Conservation (phyloP, 2,113 vertebrate species). For the Balaenoptera acutorostrata region DNA sequence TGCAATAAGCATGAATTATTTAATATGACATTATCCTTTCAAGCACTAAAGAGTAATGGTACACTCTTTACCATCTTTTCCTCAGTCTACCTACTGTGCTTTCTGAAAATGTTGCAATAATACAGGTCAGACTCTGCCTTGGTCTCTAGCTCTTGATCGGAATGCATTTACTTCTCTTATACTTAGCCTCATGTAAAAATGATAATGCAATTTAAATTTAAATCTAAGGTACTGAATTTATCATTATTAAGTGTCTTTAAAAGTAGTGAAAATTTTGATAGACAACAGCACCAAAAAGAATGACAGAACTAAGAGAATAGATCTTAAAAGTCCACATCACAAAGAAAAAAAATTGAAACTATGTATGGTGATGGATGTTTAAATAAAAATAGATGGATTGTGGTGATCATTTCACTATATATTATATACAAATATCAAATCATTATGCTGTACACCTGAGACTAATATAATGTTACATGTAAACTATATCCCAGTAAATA, state of each 20-base stretch:
- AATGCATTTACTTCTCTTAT: constrained; percentile 16
- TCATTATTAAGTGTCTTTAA: not conserved
- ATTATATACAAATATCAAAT: not conserved
- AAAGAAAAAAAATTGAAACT: not conserved
- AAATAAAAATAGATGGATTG: not conserved
- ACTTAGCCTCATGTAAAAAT: constrained; percentile 16
- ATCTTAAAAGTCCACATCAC: not conserved
- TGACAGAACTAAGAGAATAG: not conserved
- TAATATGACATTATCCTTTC: constrained; percentile 26
- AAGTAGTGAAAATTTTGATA: not conserved
- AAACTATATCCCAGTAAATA: not conserved
- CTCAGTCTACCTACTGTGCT: not conserved
- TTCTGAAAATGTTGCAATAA: not conserved
- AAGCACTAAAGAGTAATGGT: not conserved
- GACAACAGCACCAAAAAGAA: not conserved
- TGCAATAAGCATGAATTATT: constrained; percentile 29
- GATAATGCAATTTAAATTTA: not conserved
- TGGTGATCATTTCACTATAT: not conserved
- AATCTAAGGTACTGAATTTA: not conserved
- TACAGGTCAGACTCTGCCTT: not conserved
- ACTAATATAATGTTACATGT: not conserved
- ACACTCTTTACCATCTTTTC: not conserved
- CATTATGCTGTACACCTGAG: not conserved
- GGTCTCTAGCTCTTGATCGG: not conserved
- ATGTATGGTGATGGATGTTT: not conserved